A percentile compares a stretch with the other conserved stretches of the same genome.
phyloP scores from a whole-genome alignment of 2,888 invertebrate genomes.

The Cosmia pyralina region DNA sequence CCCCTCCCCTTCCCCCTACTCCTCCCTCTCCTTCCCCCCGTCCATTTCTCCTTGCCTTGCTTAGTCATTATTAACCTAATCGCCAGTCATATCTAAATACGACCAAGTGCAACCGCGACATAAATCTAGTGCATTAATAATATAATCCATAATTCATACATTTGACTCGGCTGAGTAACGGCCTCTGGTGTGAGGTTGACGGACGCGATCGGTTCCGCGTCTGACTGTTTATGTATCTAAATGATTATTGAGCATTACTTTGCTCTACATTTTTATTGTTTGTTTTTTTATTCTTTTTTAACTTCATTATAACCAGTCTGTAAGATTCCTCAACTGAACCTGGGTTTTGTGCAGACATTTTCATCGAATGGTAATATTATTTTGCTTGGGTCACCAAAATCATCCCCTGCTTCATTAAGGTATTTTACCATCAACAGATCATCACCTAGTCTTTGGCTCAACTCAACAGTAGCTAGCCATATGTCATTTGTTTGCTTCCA shows the following conservation, averaged over 20 bases:
- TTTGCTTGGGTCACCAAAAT: background rate
- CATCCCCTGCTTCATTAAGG: background rate
- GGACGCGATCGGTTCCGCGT: slow-evolving; percentile 51
- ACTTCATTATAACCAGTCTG: background rate
- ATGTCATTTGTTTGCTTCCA: background rate
- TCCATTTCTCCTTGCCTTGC: background rate
- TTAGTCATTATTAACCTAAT: background rate
- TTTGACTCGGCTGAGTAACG: slow-evolving; percentile 37
- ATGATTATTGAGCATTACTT: slow-evolving; percentile 18
- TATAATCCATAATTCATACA: slow-evolving; percentile 59
- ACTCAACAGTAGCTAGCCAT: background rate
- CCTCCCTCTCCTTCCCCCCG: too few relatives aligned
- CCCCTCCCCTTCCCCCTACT: too few relatives aligned
- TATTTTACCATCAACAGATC: background rate
- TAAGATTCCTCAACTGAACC: background rate
- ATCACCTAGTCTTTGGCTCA: background rate
- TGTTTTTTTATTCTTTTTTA: background rate
- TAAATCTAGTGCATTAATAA: slow-evolving; percentile 36
- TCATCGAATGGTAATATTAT: background rate
- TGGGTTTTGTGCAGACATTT: background rate
- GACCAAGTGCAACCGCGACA: slow-evolving; percentile 14
- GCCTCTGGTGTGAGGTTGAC: slow-evolving; percentile 57
- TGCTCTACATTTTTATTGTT: slow-evolving; percentile 12
- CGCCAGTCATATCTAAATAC: background rate
- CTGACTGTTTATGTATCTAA: slow-evolving; percentile 22